phyloP scores from a whole-genome alignment of 2,113 vertebrate species.

The Alethe diademata region DNA sequence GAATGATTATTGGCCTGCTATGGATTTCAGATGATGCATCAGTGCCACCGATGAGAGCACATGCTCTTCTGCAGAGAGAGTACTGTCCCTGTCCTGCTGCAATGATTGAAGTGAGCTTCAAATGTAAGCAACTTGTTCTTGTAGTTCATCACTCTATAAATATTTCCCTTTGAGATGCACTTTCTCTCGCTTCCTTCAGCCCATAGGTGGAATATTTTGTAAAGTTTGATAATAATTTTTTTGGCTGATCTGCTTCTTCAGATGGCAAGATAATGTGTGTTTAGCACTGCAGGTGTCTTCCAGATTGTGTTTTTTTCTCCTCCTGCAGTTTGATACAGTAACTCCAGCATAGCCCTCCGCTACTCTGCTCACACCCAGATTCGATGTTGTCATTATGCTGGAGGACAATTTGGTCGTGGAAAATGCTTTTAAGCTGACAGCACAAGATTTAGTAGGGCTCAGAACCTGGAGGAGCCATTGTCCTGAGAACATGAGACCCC shows the following conservation, averaged over 20 bases:
- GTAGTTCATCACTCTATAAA: background rate
- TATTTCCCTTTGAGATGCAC: background rate
- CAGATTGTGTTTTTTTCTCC: background rate
- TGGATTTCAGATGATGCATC: background rate
- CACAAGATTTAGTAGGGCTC: background rate
- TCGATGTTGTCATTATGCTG: background rate
- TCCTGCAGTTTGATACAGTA: background rate
- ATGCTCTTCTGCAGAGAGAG: background rate
- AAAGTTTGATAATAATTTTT: background rate
- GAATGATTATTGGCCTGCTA: background rate
- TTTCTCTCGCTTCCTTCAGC: background rate
- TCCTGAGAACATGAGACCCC: background rate
- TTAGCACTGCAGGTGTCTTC: background rate
- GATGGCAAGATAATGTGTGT: background rate
- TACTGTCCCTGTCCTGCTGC: background rate
- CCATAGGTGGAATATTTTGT: background rate
- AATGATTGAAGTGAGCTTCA: background rate
- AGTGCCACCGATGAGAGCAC: background rate
- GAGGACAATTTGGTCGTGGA: background rate
- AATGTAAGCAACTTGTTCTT: background rate
- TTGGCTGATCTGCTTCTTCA: background rate
- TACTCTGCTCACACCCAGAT: background rate
- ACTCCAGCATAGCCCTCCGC: background rate
- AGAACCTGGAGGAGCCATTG: background rate
- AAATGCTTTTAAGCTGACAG: background rate